Conservation (phyloP, 2,113 vertebrate species). For the Microcebus murinus region DNA sequence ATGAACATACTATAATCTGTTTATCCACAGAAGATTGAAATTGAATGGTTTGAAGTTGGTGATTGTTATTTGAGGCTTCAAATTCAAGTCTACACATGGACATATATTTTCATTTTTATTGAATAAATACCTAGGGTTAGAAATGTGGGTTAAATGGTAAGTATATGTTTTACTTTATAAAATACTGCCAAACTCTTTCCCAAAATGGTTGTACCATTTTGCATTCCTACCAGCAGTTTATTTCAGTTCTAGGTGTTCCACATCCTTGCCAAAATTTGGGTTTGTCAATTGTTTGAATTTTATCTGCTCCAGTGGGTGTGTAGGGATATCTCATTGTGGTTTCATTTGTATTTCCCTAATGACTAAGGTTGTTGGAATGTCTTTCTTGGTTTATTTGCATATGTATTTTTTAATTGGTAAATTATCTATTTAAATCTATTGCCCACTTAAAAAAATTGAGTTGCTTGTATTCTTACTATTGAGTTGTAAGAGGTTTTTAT, state of each 20-base stretch:
- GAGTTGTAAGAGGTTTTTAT: background rate
- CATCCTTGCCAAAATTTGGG: background rate
- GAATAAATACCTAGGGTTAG: background rate
- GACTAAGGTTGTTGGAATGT: background rate
- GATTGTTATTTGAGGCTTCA: background rate
- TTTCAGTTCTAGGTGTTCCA: background rate
- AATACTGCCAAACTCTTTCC: background rate
- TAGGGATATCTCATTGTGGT: background rate
- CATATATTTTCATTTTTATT: background rate
- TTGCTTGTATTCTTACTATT: background rate
- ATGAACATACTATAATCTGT: background rate
- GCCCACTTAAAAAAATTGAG: background rate
- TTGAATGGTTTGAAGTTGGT: background rate
- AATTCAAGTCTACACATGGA: constrained; percentile 15
- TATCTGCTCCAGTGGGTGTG: background rate
- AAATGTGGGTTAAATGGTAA: background rate
- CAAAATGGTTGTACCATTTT: background rate
- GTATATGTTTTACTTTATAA: background rate
- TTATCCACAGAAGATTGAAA: background rate
- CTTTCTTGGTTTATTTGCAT: constrained; percentile 6
- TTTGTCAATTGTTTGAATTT: background rate
- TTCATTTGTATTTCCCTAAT: constrained; percentile 31
- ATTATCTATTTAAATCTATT: constrained; percentile 13
- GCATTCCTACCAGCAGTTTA: background rate
- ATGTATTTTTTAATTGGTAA: background rate